Percentiles rank a stretch among this genome's conserved stretches.
These are phyloP conservation scores for Neomonachus schauinslandi DNA, from an alignment of 2,113 vertebrate species.

Conservation along the genomic window DNA sequence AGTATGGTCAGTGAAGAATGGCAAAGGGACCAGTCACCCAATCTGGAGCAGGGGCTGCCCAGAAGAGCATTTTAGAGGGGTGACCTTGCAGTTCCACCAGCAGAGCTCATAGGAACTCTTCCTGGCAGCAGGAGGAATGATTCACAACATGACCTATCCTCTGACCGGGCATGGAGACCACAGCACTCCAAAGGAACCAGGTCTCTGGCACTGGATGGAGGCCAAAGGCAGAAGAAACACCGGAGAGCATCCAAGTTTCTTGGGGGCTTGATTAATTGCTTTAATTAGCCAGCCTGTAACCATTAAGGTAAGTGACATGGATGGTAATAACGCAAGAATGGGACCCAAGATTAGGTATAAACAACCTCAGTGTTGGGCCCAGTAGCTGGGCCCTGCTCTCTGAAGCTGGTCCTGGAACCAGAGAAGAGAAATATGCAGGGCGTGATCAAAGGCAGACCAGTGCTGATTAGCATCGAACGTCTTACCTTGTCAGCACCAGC, in stretches of 20 bases:
- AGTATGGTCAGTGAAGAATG: not conserved
- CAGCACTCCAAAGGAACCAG: not conserved
- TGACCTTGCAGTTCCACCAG: not conserved
- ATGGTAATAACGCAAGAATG: constrained; percentile 41
- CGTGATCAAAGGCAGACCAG: not conserved
- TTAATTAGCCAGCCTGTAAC: constrained; percentile 73
- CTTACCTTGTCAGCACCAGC: constrained; percentile 56
- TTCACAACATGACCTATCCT: not conserved
- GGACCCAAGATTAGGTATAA: constrained; percentile 55
- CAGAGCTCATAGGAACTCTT: not conserved
- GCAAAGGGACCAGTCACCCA: not conserved
- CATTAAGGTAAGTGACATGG: constrained; percentile 65
- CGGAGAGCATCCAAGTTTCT: constrained; percentile 53
- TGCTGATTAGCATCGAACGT: not conserved
- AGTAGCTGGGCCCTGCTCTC: not conserved
- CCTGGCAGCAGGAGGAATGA: not conserved
- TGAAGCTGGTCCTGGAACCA: not conserved
- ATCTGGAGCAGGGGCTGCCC: not conserved
- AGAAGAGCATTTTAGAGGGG: not conserved
- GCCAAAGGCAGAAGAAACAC: not conserved
- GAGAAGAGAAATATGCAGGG: not conserved
- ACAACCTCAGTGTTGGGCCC: not conserved
- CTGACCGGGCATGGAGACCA: not conserved
- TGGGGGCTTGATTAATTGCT: constrained; percentile 71
- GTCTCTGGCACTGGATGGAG: not conserved